A percentile compares a stretch with the other conserved stretches of the same genome.
phyloP scores from a whole-genome alignment of 2,113 vertebrate species.

The Plectropomus leopardus region DNA sequence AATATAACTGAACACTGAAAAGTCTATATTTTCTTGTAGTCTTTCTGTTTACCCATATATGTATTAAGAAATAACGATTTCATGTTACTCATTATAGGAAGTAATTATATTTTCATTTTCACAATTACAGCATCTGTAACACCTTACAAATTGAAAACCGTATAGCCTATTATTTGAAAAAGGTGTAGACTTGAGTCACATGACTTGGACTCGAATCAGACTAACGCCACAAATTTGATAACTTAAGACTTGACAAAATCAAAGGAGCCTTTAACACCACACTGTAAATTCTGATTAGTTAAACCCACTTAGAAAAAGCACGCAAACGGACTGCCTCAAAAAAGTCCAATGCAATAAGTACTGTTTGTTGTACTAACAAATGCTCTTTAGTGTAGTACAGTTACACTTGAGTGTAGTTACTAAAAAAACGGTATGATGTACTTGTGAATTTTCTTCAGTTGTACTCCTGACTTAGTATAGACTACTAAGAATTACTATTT shows the following conservation, averaged over 20 bases:
- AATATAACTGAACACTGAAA: neutral
- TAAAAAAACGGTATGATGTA: too few relatives aligned
- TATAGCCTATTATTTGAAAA: neutral
- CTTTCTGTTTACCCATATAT: neutral
- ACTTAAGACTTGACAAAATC: too few relatives aligned
- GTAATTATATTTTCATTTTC: neutral
- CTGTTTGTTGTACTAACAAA: too few relatives aligned
- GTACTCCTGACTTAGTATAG: neutral
- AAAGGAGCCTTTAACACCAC: too few relatives aligned
- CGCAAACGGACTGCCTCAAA: neutral
- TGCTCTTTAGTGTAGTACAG: too few relatives aligned
- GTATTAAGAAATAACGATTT: neutral
- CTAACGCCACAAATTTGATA: too few relatives aligned
- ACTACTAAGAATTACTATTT: slow-evolving; percentile 3
- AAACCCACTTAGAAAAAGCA: neutral
- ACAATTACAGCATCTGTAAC: neutral
- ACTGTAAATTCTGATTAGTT: neutral
- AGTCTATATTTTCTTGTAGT: neutral
- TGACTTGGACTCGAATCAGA: too few relatives aligned
- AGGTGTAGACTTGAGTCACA: too few relatives aligned
- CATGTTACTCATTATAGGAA: neutral
- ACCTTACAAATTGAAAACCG: neutral
- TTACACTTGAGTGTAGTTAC: too few relatives aligned
- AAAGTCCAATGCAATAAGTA: too few relatives aligned
- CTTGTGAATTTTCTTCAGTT: too few relatives aligned